Percentiles rank a stretch among this genome's conserved stretches.
Evolutionary conservation across 2,113 vertebrate genomes (phyloP).

Genomic region (Corythornis vintsioides): DNA sequence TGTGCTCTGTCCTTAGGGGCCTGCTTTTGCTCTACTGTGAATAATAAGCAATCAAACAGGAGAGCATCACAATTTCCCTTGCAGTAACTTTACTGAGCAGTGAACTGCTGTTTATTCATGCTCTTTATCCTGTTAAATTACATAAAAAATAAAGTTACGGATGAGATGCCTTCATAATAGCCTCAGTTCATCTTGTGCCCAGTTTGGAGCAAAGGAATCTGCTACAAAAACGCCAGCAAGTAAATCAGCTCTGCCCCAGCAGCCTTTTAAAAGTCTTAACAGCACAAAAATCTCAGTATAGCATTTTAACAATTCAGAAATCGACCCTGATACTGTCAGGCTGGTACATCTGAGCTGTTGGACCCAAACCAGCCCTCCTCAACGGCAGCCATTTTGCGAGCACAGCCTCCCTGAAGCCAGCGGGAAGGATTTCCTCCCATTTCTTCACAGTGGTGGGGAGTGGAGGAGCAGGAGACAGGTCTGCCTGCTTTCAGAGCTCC

Average conservation of each 20-base stretch:
- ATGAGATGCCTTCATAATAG: background rate
- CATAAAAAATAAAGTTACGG: background rate
- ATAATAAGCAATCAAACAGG: background rate
- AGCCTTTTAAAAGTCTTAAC: background rate
- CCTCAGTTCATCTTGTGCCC: background rate
- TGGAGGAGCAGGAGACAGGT: too few species aligned
- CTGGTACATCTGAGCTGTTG: accelerated
- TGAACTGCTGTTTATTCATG: background rate
- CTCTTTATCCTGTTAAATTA: background rate
- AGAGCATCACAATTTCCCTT: background rate
- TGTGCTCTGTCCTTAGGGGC: background rate
- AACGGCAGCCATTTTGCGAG: background rate
- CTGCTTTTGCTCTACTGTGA: accelerated
- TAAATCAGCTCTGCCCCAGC: background rate
- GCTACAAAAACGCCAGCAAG: background rate
- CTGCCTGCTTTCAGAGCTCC: too few species aligned
- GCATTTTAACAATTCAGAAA: background rate
- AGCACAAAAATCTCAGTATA: background rate
- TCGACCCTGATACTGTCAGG: background rate
- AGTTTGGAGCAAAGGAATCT: background rate
- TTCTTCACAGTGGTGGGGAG: accelerated
- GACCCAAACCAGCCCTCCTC: background rate
- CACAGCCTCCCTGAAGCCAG: accelerated
- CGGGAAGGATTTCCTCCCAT: background rate
- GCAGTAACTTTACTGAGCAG: background rate